Percentiles rank a stretch among this genome's conserved stretches.
Evolutionary conservation across 2,113 vertebrate species (phyloP).

Genomic region (Actenoides hombroni): DNA sequence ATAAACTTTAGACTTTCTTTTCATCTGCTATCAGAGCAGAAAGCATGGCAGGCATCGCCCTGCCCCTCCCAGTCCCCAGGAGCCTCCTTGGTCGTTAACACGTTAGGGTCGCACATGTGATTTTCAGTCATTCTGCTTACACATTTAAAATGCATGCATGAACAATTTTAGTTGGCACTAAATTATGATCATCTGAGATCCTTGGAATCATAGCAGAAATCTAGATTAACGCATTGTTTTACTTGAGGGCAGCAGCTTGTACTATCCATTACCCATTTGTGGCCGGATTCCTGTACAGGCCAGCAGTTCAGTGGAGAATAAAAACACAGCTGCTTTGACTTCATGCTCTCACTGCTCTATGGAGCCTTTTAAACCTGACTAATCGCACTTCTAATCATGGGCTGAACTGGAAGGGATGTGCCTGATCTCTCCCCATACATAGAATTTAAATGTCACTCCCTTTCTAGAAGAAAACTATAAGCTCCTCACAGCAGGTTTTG

Average conservation of each 20-base stretch:
- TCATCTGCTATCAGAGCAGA: neutral
- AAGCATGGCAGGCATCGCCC: neutral
- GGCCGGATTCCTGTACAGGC: neutral
- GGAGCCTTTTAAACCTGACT: neutral
- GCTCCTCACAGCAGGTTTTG: neutral
- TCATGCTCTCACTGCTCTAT: neutral
- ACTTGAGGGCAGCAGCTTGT: neutral
- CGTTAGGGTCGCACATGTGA: neutral
- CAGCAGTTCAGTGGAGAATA: neutral
- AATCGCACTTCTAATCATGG: neutral
- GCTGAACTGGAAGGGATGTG: neutral
- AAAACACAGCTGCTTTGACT: neutral
- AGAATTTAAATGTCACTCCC: neutral
- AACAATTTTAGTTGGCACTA: neutral
- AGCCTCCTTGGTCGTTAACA: neutral
- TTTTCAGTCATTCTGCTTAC: neutral
- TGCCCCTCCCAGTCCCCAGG: neutral
- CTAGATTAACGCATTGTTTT: neutral
- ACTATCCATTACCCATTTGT: neutral
- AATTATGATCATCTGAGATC: slow-evolving; percentile 13
- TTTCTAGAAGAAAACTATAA: neutral
- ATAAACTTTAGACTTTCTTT: neutral
- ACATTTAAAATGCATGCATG: neutral
- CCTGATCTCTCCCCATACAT: neutral
- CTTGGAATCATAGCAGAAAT: neutral